These are phyloP conservation scores for Ennomos erosarius DNA, from an alignment of 2,888 invertebrate genomes.

Conservation along the genomic window DNA sequence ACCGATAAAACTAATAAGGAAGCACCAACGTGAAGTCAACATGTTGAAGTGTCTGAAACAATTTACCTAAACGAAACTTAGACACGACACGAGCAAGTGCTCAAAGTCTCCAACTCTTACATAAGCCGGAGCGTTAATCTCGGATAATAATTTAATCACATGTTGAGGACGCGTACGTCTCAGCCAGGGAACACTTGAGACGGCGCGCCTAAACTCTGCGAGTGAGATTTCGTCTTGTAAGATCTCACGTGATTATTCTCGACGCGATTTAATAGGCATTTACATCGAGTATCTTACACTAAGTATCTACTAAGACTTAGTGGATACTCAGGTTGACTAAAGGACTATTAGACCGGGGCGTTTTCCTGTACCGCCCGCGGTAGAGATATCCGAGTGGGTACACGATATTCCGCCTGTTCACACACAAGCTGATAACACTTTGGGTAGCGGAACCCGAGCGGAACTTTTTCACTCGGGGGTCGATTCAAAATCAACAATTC, in stretches of 20 bases:
- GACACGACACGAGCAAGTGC: conserved; percentile 8
- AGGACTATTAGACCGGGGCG: too few species aligned
- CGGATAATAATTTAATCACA: conserved; percentile 29
- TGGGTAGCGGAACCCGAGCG: too few species aligned
- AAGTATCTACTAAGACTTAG: too few species aligned
- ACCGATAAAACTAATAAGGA: neutral
- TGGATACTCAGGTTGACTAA: too few species aligned
- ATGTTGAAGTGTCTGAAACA: neutral
- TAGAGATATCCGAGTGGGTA: too few species aligned
- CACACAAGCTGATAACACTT: too few species aligned
- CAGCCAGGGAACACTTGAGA: conserved; percentile 20
- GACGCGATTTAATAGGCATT: neutral
- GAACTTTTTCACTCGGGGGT: too few species aligned
- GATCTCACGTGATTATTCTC: conserved; percentile 4
- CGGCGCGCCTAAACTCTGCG: conserved; percentile 13
- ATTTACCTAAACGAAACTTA: conserved; percentile 14
- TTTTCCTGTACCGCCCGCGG: too few species aligned
- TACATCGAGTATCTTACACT: neutral
- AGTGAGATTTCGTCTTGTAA: conserved; percentile 10
- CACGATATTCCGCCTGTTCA: too few species aligned
- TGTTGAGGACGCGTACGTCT: conserved; percentile 20
- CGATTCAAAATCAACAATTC: too few species aligned
- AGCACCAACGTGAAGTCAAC: neutral
- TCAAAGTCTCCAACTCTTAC: conserved; percentile 15
- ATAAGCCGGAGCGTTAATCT: conserved; percentile 17